Base-by-base conservation (phyloP, 2,888 invertebrate genomes). In the Eumacrocentrus americanus region DNA sequence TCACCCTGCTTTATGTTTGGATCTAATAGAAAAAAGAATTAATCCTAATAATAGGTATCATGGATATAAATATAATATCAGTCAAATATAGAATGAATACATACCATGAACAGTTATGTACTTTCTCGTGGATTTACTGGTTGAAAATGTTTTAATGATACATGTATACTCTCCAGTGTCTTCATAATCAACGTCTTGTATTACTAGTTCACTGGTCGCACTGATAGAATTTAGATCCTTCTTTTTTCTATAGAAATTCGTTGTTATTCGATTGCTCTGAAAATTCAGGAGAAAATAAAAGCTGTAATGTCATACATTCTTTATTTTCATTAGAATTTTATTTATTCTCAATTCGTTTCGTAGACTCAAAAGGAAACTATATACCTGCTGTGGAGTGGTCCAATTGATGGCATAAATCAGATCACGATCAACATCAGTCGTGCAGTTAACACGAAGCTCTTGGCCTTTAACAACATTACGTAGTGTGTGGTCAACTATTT, bases 151-250 rank as follows among this genome's bases (percentile, higher is more conserved):
- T 1, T 14, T 56, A 1, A 76, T 68, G 2, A 25, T 38, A 14
- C 78, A 78, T 4, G 34, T 56, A 46, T 78, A 78, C 22, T 61
- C 61, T 3, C 78, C 78, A 16, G 68, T 70, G 25, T 78, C 78
- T 0, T 70, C 69, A 2, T 71, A 59, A 1, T 23, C 59, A 1
- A 78, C 69, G 5, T 71, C 58, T 3, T 64, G 37, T 38, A 76
- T 71, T 1, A 61, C 65, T 42, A 76, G 64, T 51, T 74, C 70
- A 4, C 34, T 61, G 1, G 63, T 69, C 1, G 61, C 67, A 6
- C 22, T 11, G 3, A 37, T 18, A 7, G 38, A 40, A 54, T 67
- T 64, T 11, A 74, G 69, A 4, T 35, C 60, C 1, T 62, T 69
- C 1, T 60, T 67, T 6, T 23, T 11, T 5, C 34, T 18, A 7